These are phyloP conservation scores for Saimiri boliviensis DNA, from an alignment of 2,113 vertebrate species.

Conservation along the genomic window DNA sequence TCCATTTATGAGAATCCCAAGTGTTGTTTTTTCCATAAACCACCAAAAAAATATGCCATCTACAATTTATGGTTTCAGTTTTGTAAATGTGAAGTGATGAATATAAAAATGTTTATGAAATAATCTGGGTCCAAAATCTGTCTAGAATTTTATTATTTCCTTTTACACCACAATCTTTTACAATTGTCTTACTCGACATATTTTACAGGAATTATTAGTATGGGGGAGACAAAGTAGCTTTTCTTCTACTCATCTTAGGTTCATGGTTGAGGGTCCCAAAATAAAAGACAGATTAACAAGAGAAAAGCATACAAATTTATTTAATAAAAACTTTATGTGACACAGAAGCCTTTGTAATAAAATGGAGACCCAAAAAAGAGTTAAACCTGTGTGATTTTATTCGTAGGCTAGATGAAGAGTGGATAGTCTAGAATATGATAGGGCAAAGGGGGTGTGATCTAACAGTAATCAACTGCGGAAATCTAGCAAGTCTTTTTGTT, in stretches of 20 bases:
- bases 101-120: neutral
- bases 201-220: neutral
- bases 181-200: neutral
- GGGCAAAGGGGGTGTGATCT: neutral
- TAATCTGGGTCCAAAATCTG: neutral
- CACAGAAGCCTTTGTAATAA: neutral
- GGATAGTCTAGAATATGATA: neutral
- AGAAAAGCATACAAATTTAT: neutral
- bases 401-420: neutral
- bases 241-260: neutral
- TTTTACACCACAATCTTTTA: slow-evolving; percentile 10
- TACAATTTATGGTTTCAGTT: neutral
- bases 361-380: neutral
- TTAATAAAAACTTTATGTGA: neutral
- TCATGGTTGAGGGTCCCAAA: neutral
- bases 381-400: neutral
- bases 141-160: neutral
- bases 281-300: neutral
- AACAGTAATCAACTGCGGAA: neutral
- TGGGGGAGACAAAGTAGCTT: neutral
- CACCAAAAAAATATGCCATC: neutral
- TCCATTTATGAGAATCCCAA: neutral
- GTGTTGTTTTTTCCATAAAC: neutral
- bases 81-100: neutral
- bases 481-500: neutral